Percentiles rank a stretch among this genome's conserved stretches.
These are phyloP conservation scores for Hyla sarda DNA, from an alignment of 2,113 vertebrate species.

Conservation along the genomic window DNA sequence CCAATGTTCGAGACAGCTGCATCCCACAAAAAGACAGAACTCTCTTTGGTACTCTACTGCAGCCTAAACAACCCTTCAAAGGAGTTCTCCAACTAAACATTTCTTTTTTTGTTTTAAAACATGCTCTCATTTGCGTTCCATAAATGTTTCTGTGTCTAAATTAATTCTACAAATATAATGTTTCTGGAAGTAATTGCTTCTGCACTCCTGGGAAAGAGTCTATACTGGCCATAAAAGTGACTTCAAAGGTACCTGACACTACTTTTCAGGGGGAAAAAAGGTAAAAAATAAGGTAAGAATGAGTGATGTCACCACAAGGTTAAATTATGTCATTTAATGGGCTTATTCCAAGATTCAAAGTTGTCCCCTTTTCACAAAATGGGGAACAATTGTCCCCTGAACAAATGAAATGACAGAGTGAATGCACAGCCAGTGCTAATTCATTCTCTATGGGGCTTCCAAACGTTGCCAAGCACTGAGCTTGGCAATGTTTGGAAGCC, in stretches of 20 bases:
- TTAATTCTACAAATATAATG: background rate
- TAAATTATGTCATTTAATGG: no score
- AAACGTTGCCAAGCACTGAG: no score
- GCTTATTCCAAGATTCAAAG: no score
- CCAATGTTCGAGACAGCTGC: slow-evolving; percentile 6
- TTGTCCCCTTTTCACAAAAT: background rate
- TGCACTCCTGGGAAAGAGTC: background rate
- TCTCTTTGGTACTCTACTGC: background rate
- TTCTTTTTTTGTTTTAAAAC: background rate
- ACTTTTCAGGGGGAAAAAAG: no score
- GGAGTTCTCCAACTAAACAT: background rate
- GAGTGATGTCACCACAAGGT: no score
- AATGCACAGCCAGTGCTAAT: no score
- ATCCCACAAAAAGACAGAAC: slow-evolving; percentile 5
- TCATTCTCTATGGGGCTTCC: no score
- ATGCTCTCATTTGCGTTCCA: background rate
- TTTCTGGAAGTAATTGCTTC: background rate
- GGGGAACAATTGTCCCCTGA: background rate
- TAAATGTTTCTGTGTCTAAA: background rate
- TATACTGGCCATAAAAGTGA: background rate
- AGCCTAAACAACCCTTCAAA: slow-evolving; percentile 25
- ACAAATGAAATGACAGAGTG: no score
- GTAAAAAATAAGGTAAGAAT: no score
- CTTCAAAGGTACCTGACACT: background rate
- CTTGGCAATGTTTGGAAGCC: no score